phyloP scores from a whole-genome alignment of 2,113 vertebrate genomes.

The Oxyruncus cristatus region DNA sequence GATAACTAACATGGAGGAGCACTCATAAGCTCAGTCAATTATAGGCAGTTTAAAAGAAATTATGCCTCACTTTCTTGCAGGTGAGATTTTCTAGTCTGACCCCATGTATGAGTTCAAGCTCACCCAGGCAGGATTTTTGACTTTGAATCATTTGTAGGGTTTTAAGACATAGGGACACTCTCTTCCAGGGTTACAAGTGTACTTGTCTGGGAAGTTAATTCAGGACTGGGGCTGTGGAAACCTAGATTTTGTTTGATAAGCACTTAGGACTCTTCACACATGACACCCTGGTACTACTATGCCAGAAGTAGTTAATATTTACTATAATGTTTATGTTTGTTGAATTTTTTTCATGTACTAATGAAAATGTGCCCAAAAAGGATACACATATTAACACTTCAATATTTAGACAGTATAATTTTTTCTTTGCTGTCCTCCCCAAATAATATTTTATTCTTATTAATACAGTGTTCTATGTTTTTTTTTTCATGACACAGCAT shows the following conservation, averaged over 20 bases:
- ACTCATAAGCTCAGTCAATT: neutral
- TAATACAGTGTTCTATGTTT: neutral
- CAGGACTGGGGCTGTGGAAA: neutral
- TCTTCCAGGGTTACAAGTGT: neutral
- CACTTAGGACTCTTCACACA: neutral
- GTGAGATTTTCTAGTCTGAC: neutral
- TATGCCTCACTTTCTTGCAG: rapidly evolving
- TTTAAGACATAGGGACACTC: neutral
- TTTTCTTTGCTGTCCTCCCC: neutral
- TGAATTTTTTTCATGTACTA: neutral
- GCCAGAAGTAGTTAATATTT: neutral
- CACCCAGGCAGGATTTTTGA: neutral
- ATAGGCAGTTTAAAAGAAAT: neutral
- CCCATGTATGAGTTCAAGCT: neutral
- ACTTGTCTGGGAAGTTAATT: neutral
- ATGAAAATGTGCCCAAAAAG: neutral
- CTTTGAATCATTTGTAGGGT: neutral
- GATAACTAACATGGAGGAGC: neutral
- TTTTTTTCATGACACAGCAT: neutral
- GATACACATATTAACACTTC: neutral
- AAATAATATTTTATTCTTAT: neutral
- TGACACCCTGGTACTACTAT: neutral
- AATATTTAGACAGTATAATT: neutral
- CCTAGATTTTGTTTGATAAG: neutral
- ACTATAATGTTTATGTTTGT: neutral